phyloP scores from a whole-genome alignment of 2,888 invertebrate genomes.

The Callimorpha dominula region DNA sequence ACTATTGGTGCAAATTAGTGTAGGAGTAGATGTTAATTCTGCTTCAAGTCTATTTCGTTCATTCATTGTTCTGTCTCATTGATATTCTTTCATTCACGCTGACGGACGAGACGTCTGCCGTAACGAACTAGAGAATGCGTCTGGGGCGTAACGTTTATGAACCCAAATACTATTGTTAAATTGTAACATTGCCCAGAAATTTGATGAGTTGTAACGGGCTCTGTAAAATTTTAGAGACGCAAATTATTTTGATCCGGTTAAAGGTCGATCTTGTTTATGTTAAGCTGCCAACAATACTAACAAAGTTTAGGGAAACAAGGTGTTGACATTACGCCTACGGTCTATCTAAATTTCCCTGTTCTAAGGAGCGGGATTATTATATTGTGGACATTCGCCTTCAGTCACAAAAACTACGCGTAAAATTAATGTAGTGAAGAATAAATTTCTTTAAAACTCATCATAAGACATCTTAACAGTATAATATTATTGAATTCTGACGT shows the following conservation, averaged over 20 bases:
- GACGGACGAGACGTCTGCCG: conserved; percentile 19
- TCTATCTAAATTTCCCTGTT: conserved; percentile 34
- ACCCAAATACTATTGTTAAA: not conserved
- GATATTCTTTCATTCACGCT: conserved; percentile 60
- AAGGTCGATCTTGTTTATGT: conserved; percentile 14
- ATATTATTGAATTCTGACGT: not conserved
- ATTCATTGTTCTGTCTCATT: conserved; percentile 65
- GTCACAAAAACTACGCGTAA: not conserved
- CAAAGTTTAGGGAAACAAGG: conserved; percentile 15
- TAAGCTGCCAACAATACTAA: conserved; percentile 23
- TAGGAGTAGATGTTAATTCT: conserved; percentile 51
- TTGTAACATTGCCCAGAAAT: not conserved
- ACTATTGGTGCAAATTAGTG: conserved; percentile 48
- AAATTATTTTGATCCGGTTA: conserved; percentile 5
- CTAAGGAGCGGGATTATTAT: conserved; percentile 7
- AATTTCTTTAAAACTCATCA: not conserved
- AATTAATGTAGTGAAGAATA: not conserved
- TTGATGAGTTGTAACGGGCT: not conserved
- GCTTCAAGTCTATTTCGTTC: conserved; percentile 57
- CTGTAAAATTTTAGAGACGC: not conserved
- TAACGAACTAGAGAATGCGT: conserved; percentile 19
- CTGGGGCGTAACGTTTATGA: not conserved
- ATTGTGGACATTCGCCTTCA: conserved; percentile 12
- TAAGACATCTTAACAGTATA: not conserved
- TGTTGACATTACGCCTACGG: conserved; percentile 29